Base-by-base conservation (phyloP, 2,113 vertebrate species). In the Chloebia gouldiae region DNA sequence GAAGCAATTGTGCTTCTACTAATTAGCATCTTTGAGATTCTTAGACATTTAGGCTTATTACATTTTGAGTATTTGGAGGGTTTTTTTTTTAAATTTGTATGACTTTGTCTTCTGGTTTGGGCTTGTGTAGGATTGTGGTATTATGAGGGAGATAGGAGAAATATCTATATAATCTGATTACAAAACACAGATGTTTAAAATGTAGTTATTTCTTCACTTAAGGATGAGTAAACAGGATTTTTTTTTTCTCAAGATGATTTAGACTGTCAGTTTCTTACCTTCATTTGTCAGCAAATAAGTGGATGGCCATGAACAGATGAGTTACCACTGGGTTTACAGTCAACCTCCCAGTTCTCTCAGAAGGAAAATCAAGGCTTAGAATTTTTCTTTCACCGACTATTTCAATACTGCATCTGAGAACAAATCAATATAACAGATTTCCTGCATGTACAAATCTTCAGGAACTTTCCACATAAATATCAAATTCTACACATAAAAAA, bases 371-470 rank as follows among this genome's bases (percentile, higher is more conserved):
- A 88, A 82, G 44, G 24, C 16, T 89, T 85, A 42, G 49, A 14
- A 75, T 69, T 89, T 72, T 95, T 88, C n/a, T 88, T 91, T 89
- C 75, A 81, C 22, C 42, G 15, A 71, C 57, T 64, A 47, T 79
- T 76, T 71, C 50, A 88, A 27, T 56, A 85, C 47, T 77, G 18
- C 65, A 60, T 57, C 44, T 78, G 60, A 82, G 30, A 95, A 80
- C 13, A 92, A 95, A 93, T 75, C 19, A 95, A 77, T 81, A 84
- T 72, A 86, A 64, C 79, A 86, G 30, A 60, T 11, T 30, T n/a
- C 7, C 70, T 42, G 8, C 25, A 59, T 28, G 51, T 13, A 81
- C 9, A 95, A 85, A 79, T 60, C 82, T 73, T 30, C 39, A 53
- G 31, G 20, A 87, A 45, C 20, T 92, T 94, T 85, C 47, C 33